Evolutionary conservation across 2,888 invertebrate genomes (phyloP), one percentile per base, ranked within the genome.

Genomic region (Tiphia femorata): DNA sequence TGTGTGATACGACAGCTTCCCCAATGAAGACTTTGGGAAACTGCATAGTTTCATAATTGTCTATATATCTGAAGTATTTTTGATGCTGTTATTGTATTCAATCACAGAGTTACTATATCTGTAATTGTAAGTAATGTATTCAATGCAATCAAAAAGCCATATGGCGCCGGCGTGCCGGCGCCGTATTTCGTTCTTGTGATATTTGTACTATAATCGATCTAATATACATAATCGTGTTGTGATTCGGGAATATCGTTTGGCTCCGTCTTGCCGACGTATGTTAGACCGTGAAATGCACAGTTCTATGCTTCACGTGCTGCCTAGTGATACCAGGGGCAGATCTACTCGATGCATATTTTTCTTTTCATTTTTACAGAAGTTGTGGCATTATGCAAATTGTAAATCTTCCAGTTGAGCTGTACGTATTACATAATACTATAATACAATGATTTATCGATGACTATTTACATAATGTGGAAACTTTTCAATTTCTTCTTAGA

Each of bases 61-160:
- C 35, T 56, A 29, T n/a, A n/a, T 53, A 47, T 53, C 40, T 42
- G 33, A 61, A 53, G 59, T 69, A 70, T 71, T 69, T 71, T 71
- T 67, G 53, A 71, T 71, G 68, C 59, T 58, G 38, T 68, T 68
- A 54, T 60, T 64, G 47, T 61, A 52, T 52, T 37, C 50, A 53
- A 56, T 41, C 57, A n/a, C n/a, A 56, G 46, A 70, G 47, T 65
- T 46, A 38, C 23, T 55, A 60, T 43, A 60, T 43, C 55, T 41
- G 46, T 63, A 60, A 56, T 54, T 37, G 40, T 59, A 66, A 58
- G 50, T 33, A 27, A 50, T 17, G 27, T 8, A 44, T 51, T 44
- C 46, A 58, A 62, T 54, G 46, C 51, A 63, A 58, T 52, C 20
- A 49, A 29, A 16, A 27, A 40, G 8, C 21, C 35, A 16, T 33